Evolutionary conservation across 2,113 vertebrate genomes (phyloP), one percentile per base, ranked within the genome.

Genomic region (Limanda limanda): DNA sequence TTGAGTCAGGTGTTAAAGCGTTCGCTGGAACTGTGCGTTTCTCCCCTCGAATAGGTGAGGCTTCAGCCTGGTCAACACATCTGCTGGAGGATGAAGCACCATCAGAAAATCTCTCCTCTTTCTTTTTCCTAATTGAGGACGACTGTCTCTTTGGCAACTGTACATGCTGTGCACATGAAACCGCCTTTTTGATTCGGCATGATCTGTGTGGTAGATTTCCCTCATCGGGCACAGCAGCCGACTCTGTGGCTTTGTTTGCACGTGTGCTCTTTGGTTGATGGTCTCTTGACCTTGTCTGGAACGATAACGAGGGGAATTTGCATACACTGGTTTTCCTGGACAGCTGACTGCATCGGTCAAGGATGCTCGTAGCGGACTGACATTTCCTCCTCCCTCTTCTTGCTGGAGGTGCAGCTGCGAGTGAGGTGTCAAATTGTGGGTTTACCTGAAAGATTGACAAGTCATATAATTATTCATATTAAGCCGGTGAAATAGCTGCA

Each of bases 401-500:
- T 86, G 68, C 55, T 76, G 42, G 76, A 59, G 72, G 51, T 2
- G 31, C 65, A 61, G 84, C 87, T 71, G 69, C 62, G 27, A 60
- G 72, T 60, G 78, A 40, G 14, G 71, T 27, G 45, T 95, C 95
- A 92, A 98, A 98, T 54, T 98, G 94, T 60, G 97, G 95, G 55
- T 79, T 94, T 7, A 98, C 95, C 97, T 98, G 70, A 25, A 84
- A 82, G 7, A 57, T 37, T 47, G 35, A 78, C 63, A 24, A 24
- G 23, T 52, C 5, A 40, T 25, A 17, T 3, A 12, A 20, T 7
- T 7, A 62, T 12, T 0, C 1, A 59, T 25, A 42, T 42, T 21
- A 7, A 8, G 24, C 3, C 1, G 51, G 23, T 35, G 31, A 60
- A 18, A 25, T 37, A 13, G 21, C 24, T 71, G 21, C 2, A 55